Percentiles rank a stretch among this genome's conserved stretches.
Evolutionary conservation across 2,888 invertebrate genomes (phyloP).

Genomic region (Agrilus biguttatus): DNA sequence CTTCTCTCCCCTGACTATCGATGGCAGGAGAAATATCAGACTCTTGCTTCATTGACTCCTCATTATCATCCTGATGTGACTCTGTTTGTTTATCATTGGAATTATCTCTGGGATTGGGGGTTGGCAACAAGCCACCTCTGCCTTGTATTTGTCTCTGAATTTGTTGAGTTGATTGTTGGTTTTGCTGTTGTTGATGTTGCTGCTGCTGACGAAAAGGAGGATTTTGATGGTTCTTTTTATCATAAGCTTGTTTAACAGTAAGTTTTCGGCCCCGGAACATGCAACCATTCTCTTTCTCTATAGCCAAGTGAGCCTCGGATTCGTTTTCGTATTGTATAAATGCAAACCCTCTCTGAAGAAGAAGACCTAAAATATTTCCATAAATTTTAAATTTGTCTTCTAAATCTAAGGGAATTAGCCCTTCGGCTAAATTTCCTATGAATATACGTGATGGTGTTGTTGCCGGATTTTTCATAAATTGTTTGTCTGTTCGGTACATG

Average conservation of each 20-base stretch:
- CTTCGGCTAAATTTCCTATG: conserved; percentile 58
- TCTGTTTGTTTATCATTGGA: not conserved
- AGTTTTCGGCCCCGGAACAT: conserved; percentile 59
- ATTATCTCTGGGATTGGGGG: conserved; percentile 3
- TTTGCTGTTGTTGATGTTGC: conserved; percentile 1
- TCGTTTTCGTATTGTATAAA: conserved; percentile 77
- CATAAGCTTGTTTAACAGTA: conserved; percentile 45
- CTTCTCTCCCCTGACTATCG: conserved; percentile 1
- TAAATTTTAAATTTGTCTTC: conserved; percentile 63
- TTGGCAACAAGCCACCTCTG: not conserved
- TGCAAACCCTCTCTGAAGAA: conserved; percentile 68
- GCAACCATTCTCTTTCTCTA: conserved; percentile 52
- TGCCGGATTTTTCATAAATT: conserved; percentile 55
- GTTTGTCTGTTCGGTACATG: conserved; percentile 31
- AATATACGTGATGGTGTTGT: conserved; percentile 66
- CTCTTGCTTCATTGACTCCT: not conserved
- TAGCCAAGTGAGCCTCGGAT: conserved; percentile 58
- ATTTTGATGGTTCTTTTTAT: conserved; percentile 25
- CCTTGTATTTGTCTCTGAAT: conserved; percentile 16
- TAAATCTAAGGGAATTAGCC: conserved; percentile 43
- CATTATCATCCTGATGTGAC: too few relatives aligned
- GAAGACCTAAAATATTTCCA: conserved; percentile 55
- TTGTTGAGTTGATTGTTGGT: conserved; percentile 25
- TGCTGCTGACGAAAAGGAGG: not conserved
- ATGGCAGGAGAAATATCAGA: not conserved